phyloP scores from a whole-genome alignment of 1,140 invertebrate species.

The Neuroterus valhalla region DNA sequence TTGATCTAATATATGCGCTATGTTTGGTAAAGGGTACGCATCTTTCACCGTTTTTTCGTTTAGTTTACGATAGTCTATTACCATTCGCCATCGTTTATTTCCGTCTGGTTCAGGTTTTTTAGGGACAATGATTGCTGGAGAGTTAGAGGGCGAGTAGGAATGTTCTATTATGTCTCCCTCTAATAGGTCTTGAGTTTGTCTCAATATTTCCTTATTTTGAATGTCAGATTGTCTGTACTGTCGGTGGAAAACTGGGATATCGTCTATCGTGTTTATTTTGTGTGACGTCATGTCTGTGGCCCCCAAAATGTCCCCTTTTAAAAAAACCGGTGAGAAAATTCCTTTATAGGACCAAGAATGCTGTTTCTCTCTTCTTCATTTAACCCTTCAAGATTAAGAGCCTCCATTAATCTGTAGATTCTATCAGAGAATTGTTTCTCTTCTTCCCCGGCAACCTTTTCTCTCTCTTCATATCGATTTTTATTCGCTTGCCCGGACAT shows the following conservation, averaged over 20 bases:
- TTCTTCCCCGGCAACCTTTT: too few relatives aligned
- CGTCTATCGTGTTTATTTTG: constrained; percentile 8
- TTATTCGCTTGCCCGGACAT: not conserved
- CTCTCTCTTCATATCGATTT: not conserved
- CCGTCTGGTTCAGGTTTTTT: too few relatives aligned
- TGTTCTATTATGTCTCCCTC: constrained; percentile 10
- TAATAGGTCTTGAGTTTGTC: constrained; percentile 2
- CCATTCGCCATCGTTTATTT: too few relatives aligned
- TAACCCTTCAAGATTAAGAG: not conserved
- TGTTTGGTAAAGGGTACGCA: constrained; percentile 6
- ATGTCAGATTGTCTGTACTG: constrained; percentile 21
- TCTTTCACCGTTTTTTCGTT: constrained; percentile 21
- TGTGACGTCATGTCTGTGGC: not conserved
- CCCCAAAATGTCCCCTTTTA: constrained; percentile 11
- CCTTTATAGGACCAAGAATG: not conserved
- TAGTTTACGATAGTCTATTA: too few relatives aligned
- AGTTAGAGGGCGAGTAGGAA: not conserved
- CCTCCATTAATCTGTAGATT: not conserved
- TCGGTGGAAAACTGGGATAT: not conserved
- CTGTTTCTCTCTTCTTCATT: not conserved
- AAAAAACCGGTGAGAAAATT: not conserved
- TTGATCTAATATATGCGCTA: not conserved
- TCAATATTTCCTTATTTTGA: not conserved
- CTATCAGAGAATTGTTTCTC: too few relatives aligned
- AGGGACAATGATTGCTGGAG: too few relatives aligned